A percentile compares a stretch with the other conserved stretches of the same genome.
Evolutionary conservation across 64 coral and sea anemone genomes (phyloP).

Genomic region (Montipora sp.): DNA sequence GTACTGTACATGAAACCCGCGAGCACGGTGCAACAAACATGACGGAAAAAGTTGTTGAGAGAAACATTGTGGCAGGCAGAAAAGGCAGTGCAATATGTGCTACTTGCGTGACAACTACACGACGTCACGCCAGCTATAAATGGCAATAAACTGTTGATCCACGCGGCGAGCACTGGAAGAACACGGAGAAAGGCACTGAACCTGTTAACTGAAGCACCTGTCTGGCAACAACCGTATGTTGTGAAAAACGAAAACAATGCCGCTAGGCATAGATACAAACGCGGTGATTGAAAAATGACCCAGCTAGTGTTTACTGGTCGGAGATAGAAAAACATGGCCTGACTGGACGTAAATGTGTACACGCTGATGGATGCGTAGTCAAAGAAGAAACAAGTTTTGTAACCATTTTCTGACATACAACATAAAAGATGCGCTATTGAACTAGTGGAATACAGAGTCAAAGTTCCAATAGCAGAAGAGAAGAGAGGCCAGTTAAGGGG

Average conservation of each 20-base stretch:
- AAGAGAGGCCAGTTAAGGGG: slow-evolving; percentile 33
- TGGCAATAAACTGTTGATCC: slow-evolving; percentile 28
- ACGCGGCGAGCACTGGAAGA: neutral
- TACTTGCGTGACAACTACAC: neutral
- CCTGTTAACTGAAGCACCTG: slow-evolving; percentile 16
- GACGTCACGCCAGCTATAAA: slow-evolving; percentile 32
- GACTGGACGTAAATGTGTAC: slow-evolving; percentile 34
- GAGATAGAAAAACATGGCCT: slow-evolving; percentile 61
- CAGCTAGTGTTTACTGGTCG: slow-evolving; percentile 42
- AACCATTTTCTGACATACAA: slow-evolving; percentile 43
- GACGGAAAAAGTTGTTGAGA: slow-evolving; percentile 10
- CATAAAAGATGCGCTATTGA: slow-evolving; percentile 43
- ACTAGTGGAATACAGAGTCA: slow-evolving; percentile 23
- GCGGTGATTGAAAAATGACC: slow-evolving; percentile 50
- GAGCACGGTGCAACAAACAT: slow-evolving; percentile 25
- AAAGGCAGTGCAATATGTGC: neutral
- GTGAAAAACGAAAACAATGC: slow-evolving; percentile 43
- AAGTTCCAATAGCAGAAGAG: slow-evolving; percentile 22
- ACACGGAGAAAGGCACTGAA: slow-evolving; percentile 47
- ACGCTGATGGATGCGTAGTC: slow-evolving; percentile 65
- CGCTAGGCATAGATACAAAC: slow-evolving; percentile 40
- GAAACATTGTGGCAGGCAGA: slow-evolving; percentile 18
- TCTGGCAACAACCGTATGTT: slow-evolving; percentile 51
- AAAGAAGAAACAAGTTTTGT: slow-evolving; percentile 61
- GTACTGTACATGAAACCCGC: slow-evolving; percentile 42